Evolutionary conservation across 2,888 invertebrate genomes (phyloP).

Genomic region (Metallyticus violacea): DNA sequence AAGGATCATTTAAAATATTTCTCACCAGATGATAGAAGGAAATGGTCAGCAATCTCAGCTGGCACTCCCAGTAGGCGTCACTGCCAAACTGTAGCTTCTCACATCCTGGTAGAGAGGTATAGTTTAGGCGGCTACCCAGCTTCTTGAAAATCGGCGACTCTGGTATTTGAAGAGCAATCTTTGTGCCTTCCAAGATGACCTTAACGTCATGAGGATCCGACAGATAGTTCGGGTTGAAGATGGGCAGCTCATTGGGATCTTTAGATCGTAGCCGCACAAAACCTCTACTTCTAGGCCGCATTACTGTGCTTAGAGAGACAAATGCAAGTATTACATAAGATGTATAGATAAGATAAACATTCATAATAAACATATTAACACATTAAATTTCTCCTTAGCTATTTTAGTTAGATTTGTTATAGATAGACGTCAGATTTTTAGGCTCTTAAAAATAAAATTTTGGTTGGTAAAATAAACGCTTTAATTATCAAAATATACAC

Average conservation of each 20-base stretch:
- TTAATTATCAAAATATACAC: too few relatives aligned
- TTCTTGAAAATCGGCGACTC: constrained; percentile 75
- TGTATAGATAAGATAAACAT: too few relatives aligned
- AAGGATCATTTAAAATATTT: too few relatives aligned
- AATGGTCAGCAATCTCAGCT: constrained; percentile 71
- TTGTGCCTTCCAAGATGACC: constrained; percentile 49
- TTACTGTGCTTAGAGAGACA: constrained; percentile 33
- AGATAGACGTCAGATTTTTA: too few relatives aligned
- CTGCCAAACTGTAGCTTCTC: constrained; percentile 66
- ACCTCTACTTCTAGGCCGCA: constrained; percentile 55
- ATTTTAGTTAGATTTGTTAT: too few relatives aligned
- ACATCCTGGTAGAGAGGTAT: constrained; percentile 79
- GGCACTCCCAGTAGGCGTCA: constrained; percentile 85
- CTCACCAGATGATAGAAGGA: too few relatives aligned
- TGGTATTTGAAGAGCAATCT: constrained; percentile 54
- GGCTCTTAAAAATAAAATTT: too few relatives aligned
- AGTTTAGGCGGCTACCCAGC: constrained; percentile 75
- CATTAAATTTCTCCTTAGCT: too few relatives aligned
- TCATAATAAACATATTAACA: too few relatives aligned
- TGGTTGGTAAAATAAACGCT: too few relatives aligned
- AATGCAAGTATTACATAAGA: too few relatives aligned
- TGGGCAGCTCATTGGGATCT: constrained; percentile 57
- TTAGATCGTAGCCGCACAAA: constrained; percentile 52
- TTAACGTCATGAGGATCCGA: constrained; percentile 54
- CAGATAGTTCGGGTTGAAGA: constrained; percentile 63